Conservation (phyloP, 92 coral and sea anemone genomes). For the Paragorgia papillata region DNA sequence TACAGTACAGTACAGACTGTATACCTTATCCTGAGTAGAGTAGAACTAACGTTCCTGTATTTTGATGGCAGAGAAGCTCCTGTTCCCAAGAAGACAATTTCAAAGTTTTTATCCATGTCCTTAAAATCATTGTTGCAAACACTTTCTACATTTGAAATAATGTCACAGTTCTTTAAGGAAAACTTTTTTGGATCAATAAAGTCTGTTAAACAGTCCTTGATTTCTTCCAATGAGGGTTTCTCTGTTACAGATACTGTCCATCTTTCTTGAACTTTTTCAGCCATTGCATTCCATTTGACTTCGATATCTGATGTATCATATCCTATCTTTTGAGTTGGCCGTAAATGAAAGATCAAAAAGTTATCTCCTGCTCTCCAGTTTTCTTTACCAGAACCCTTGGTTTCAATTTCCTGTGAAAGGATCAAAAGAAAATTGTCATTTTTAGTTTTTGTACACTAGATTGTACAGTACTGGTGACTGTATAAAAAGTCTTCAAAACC, state of each 20-base stretch:
- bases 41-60: conserved; percentile 94
- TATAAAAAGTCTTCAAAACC: too few relatives aligned
- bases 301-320: conserved; percentile 68
- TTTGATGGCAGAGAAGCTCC: conserved; percentile 93
- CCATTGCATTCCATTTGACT: conserved; percentile 52
- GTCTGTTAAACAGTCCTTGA: conserved; percentile 9
- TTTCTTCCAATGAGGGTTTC: background rate
- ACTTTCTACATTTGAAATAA: background rate
- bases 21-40: conserved; percentile 78
- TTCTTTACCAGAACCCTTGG: conserved; percentile 39
- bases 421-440: background rate
- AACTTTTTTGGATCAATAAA: conserved; percentile 25
- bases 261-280: conserved; percentile 14
- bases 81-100: conserved; percentile 88
- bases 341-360: conserved; percentile 74
- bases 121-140: background rate
- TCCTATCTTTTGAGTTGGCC: conserved; percentile 79
- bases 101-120: conserved; percentile 64
- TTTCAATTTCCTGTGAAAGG: conserved; percentile 45
- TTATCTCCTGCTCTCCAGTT: conserved; percentile 69
- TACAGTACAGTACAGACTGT: background rate
- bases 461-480: too few relatives aligned
- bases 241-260: background rate
- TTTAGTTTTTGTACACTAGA: too few relatives aligned
- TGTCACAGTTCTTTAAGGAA: background rate